Base-by-base conservation (phyloP, 2,888 invertebrate species). In the Lottia gigantea region DNA sequence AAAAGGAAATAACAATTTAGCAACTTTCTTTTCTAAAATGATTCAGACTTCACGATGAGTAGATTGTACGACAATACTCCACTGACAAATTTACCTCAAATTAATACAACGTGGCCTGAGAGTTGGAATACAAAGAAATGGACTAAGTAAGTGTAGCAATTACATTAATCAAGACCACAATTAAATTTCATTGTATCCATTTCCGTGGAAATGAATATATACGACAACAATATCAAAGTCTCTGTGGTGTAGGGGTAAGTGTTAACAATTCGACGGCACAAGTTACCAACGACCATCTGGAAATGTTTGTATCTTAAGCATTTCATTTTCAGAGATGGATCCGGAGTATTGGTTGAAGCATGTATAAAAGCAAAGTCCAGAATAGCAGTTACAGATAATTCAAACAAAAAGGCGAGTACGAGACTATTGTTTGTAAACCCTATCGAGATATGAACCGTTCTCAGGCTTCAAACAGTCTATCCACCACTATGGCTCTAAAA, bases 301-400 rank as follows among this genome's bases (percentile, higher is more conserved):
- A n/a, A n/a, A n/a, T n/a, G n/a, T n/a, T n/a, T n/a, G n/a, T n/a
- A n/a, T n/a, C n/a, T n/a, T n/a, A n/a, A n/a, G n/a, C n/a, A 66
- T 26, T 23, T 14, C 67, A 64, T 19, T 64, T 62, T 72, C 75
- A 70, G 74, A 78, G 78, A 68, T 74, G 82, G 47, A 15, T 26
- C 73, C 73, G 84, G 84, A 23, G 73, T 80, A 3, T 71, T 84
- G n/a, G 46, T 82, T 40, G 84, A 84, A 71, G 83, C 80, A 8
- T 74, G 70, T 26, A 74, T 83, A 19, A 78, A 79, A 68, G 74
- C 74, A 25, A 74, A 79, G 66, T 75, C 79, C 46, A 77, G 76
- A 31, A 73, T 79, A 25, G 72, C 73, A n/a, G 68, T 82, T n/a
- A 76, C 71, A 63, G 78, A 79, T 46, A 64, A 62, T 12, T 46